Conservation (phyloP, 2,888 invertebrate species). For the Sicus ferrugineus region DNA sequence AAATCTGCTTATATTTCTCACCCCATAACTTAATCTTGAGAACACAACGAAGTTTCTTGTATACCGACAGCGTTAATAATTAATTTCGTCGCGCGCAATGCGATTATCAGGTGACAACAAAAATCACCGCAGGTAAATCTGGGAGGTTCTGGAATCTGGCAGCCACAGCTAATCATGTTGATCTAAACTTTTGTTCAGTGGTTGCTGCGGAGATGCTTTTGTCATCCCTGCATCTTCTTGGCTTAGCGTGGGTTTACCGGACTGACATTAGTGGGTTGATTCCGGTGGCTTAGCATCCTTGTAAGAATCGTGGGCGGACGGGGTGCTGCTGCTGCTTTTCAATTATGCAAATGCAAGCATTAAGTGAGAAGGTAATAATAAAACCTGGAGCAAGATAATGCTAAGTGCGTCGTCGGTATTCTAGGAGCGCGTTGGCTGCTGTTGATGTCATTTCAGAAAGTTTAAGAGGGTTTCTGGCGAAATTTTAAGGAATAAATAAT, state of each 20-base stretch:
- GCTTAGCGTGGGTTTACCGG: too few relatives aligned
- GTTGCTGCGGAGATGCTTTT: background rate
- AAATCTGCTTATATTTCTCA: too few relatives aligned
- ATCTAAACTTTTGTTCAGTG: background rate
- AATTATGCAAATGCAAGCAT: conserved; percentile 60
- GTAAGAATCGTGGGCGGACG: background rate
- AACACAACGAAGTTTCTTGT: background rate
- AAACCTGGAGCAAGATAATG: too few relatives aligned
- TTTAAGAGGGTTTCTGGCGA: too few relatives aligned
- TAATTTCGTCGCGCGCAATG: conserved; percentile 54
- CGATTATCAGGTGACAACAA: conserved; percentile 49
- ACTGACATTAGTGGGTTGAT: too few relatives aligned
- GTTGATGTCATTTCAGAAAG: too few relatives aligned
- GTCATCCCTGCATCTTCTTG: background rate
- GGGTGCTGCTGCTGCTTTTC: conserved; percentile 51
- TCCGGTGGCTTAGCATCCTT: too few relatives aligned
- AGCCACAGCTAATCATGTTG: conserved; percentile 11
- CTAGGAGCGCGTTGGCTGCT: too few relatives aligned
- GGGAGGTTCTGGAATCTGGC: background rate
- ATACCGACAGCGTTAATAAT: conserved; percentile 51
- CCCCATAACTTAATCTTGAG: background rate
- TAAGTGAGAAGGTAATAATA: conserved; percentile 43
- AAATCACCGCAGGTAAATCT: background rate
- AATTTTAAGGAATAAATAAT: too few relatives aligned
- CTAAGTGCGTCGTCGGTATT: too few relatives aligned